Evolutionary conservation across 2,113 vertebrate genomes (phyloP).

Genomic region (Agelaius phoeniceus): DNA sequence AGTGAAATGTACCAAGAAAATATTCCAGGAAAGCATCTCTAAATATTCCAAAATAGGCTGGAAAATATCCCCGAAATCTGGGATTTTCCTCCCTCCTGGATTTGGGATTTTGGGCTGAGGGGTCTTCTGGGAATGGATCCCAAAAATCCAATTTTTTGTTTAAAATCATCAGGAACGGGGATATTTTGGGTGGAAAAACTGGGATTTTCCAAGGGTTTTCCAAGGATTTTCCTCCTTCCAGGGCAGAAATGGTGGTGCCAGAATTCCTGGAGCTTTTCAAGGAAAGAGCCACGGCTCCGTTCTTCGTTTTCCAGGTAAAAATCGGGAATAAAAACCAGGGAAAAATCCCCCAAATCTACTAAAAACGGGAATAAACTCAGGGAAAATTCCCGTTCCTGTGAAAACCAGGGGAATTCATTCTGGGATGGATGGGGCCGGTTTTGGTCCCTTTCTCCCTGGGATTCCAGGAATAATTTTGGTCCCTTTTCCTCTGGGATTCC

Average conservation of each 20-base stretch:
- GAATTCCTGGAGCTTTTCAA: background rate
- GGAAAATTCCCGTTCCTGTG: background rate
- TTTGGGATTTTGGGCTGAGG: background rate
- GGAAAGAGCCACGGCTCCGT: background rate
- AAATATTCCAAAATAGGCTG: background rate
- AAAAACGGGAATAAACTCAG: background rate
- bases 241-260: background rate
- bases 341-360: background rate
- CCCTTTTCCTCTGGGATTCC: background rate
- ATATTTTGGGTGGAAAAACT: background rate
- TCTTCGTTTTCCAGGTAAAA: background rate
- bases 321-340: accelerated
- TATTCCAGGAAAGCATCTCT: background rate
- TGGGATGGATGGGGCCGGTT: background rate
- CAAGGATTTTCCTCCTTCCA: background rate
- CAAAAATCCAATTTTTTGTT: background rate
- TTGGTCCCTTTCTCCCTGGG: background rate
- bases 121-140: background rate
- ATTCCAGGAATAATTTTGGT: background rate
- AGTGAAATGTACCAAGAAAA: too few relatives aligned
- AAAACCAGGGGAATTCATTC: too few relatives aligned
- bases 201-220: background rate
- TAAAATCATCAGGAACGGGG: background rate
- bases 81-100: background rate
- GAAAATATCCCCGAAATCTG: background rate